Evolutionary conservation across 2,797 vertebrate species (phyloP).

Genomic region (Gymnocypris eckloni): DNA sequence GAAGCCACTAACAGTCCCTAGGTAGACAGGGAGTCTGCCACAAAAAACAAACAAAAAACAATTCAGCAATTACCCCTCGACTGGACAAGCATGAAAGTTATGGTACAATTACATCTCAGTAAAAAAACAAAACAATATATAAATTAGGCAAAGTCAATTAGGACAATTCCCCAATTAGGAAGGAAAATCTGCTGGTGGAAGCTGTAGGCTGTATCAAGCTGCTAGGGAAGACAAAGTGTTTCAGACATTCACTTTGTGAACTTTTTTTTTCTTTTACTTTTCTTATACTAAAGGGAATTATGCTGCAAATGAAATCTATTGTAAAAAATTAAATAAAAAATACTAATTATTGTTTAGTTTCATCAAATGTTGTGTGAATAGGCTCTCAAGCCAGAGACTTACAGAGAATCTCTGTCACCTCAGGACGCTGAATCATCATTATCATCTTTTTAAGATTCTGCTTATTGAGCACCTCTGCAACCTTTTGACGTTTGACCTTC

Average conservation of each 20-base stretch:
- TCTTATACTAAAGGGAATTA: slow-evolving; percentile 16
- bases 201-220: slow-evolving; percentile 70
- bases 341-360: not conserved
- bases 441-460: slow-evolving; percentile 42
- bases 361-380: not conserved
- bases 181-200: slow-evolving; percentile 75
- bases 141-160: slow-evolving; percentile 81
- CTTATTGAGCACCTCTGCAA: slow-evolving; percentile 46
- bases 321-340: not conserved
- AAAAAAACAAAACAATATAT: slow-evolving; percentile 78
- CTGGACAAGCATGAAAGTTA: slow-evolving; percentile 72
- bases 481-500: slow-evolving; percentile 44
- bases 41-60: slow-evolving; percentile 21
- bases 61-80: slow-evolving; percentile 64
- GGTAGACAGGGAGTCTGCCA: slow-evolving; percentile 54
- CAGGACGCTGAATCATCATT: slow-evolving; percentile 34
- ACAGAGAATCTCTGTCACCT: slow-evolving; percentile 4
- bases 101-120: slow-evolving; percentile 74
- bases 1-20: slow-evolving; percentile 57
- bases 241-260: not conserved
- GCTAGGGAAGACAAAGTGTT: slow-evolving; percentile 39
- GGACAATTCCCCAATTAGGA: slow-evolving; percentile 77
- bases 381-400: not conserved
- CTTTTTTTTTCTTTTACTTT: not conserved
- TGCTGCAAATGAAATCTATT: slow-evolving; percentile 5